These are phyloP conservation scores for Nautilus pompilius DNA, from an alignment of 1,140 invertebrate genomes.

Conservation along the genomic window DNA sequence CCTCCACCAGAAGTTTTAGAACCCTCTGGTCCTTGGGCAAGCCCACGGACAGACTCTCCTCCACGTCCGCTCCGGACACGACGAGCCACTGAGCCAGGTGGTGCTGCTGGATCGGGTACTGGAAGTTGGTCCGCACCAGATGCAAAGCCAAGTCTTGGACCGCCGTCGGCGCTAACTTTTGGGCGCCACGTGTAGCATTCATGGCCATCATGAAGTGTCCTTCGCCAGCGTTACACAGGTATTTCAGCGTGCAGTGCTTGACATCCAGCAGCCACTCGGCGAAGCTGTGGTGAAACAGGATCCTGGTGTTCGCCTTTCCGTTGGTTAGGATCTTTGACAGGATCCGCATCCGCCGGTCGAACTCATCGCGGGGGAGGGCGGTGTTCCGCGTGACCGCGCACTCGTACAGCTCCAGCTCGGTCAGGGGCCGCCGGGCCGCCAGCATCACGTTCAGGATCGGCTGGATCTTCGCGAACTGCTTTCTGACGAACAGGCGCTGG, in stretches of 20 bases:
- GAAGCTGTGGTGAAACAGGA: slow-evolving; percentile 80
- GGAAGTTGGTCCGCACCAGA: slow-evolving; percentile 54
- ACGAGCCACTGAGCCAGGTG: slow-evolving; percentile 55
- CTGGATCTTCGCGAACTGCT: slow-evolving; percentile 70
- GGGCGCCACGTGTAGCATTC: slow-evolving; percentile 69
- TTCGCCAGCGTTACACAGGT: slow-evolving; percentile 79
- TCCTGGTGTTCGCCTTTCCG: slow-evolving; percentile 63
- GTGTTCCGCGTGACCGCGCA: slow-evolving; percentile 77
- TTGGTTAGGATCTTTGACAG: slow-evolving; percentile 66
- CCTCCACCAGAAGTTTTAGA: slow-evolving; percentile 47
- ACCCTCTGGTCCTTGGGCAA: slow-evolving; percentile 49
- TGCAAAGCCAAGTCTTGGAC: slow-evolving; percentile 63
- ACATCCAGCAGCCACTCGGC: slow-evolving; percentile 92
- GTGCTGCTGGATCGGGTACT: slow-evolving; percentile 52
- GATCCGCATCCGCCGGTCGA: slow-evolving; percentile 75
- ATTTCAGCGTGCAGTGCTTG: slow-evolving; percentile 94
- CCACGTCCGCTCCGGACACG: slow-evolving; percentile 40
- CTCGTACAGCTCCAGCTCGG: slow-evolving; percentile 73
- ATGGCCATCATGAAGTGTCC: slow-evolving; percentile 87
- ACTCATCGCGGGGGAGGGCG: slow-evolving; percentile 78
- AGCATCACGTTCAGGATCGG: slow-evolving; percentile 83
- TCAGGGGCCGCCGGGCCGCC: slow-evolving; percentile 80
- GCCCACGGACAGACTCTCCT: slow-evolving; percentile 39
- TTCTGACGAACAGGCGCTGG: slow-evolving; percentile 78
- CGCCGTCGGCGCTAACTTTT: slow-evolving; percentile 58